Percentiles rank a stretch among this genome's conserved stretches.
These are phyloP conservation scores for Enteromius radiatus DNA, from an alignment of 2,797 vertebrate species.

Conservation along the genomic window DNA sequence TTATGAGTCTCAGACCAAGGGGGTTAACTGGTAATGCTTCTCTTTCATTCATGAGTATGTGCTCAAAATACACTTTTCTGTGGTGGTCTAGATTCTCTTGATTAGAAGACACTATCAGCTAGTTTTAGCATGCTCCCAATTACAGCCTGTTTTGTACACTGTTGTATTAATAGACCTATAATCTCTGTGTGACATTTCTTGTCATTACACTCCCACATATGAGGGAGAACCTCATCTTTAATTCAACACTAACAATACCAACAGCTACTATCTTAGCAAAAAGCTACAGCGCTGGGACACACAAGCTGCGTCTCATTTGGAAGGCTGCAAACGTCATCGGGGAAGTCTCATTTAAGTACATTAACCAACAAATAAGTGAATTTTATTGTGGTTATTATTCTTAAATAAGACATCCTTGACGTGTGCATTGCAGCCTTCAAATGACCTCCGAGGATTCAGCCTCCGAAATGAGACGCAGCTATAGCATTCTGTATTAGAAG, in stretches of 20 bases:
- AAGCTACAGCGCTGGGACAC: too few relatives aligned
- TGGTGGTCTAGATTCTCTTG: conserved; percentile 27
- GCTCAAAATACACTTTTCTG: conserved; percentile 8
- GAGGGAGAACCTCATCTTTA: neutral
- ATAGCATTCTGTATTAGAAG: too few relatives aligned
- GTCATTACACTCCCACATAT: neutral
- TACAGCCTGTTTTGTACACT: conserved; percentile 28
- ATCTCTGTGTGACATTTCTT: conserved; percentile 35
- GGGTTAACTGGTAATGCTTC: neutral
- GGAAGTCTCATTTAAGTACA: too few relatives aligned
- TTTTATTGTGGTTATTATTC: too few relatives aligned
- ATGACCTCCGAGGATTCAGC: too few relatives aligned
- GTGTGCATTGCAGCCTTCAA: too few relatives aligned
- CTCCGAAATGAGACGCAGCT: too few relatives aligned
- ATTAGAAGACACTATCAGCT: conserved; percentile 36
- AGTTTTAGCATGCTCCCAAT: conserved; percentile 38
- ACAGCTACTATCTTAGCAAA: too few relatives aligned
- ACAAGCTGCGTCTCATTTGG: too few relatives aligned
- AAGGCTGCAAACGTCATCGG: too few relatives aligned
- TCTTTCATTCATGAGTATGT: conserved; percentile 16
- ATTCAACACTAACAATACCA: neutral
- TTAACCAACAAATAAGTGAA: too few relatives aligned
- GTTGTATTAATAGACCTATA: conserved; percentile 36
- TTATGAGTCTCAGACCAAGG: conserved; percentile 2
- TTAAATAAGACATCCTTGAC: too few relatives aligned